These are phyloP conservation scores for Spinus pinus DNA, from an alignment of 2,797 vertebrate species.

Conservation along the genomic window DNA sequence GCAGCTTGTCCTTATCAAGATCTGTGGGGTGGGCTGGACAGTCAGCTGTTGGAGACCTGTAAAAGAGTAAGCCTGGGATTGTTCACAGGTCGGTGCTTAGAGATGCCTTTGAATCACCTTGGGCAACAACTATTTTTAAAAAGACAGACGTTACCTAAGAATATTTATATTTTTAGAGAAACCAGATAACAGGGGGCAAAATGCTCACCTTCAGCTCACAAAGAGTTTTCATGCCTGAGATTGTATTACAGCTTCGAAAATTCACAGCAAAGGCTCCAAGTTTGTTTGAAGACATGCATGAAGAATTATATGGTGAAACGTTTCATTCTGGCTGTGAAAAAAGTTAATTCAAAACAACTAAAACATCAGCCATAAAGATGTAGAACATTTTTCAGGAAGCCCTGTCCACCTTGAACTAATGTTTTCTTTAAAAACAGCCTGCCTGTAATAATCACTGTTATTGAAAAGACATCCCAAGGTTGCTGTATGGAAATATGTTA, in stretches of 20 bases:
- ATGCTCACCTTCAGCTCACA: constrained; percentile 45
- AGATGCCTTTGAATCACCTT: not conserved
- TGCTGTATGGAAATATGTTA: constrained; percentile 76
- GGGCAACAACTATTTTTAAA: constrained; percentile 1
- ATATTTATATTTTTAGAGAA: constrained; percentile 44
- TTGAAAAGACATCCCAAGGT: constrained; percentile 71
- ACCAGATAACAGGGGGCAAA: constrained; percentile 11
- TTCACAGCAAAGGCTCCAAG: constrained; percentile 3
- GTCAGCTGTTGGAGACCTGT: not conserved
- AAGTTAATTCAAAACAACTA: constrained; percentile 73
- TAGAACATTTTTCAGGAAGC: constrained; percentile 74
- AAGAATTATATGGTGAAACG: constrained; percentile 67
- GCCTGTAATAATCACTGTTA: constrained; percentile 71
- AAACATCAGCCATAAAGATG: constrained; percentile 72
- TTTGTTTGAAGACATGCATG: constrained; percentile 67
- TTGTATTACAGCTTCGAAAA: constrained; percentile 54
- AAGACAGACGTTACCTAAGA: constrained; percentile 35
- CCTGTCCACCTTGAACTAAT: constrained; percentile 72
- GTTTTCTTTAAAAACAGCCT: constrained; percentile 75
- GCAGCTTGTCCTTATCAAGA: not conserved
- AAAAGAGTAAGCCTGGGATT: not conserved
- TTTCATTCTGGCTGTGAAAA: constrained; percentile 65
- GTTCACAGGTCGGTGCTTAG: not conserved
- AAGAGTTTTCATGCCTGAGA: constrained; percentile 46
- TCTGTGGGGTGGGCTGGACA: not conserved